Conservation (phyloP, 2,797 vertebrate genomes). For the Chaunax sp. region DNA sequence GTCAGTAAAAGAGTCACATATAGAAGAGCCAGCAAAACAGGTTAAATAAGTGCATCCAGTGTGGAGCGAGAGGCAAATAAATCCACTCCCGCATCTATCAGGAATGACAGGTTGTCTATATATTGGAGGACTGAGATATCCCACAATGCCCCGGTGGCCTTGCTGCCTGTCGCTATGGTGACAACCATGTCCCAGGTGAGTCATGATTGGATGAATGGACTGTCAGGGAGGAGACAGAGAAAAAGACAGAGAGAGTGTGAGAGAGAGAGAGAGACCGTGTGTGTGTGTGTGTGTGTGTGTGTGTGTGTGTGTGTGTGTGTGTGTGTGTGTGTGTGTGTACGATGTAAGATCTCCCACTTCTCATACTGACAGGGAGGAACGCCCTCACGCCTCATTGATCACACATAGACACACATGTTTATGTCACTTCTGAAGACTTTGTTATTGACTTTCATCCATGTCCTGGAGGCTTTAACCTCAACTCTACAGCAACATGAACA, state of each 20-base stretch:
- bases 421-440: constrained; percentile 4
- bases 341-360: no score
- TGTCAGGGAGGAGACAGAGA: constrained; percentile 44
- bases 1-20: not conserved
- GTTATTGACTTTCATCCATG: not conserved
- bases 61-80: constrained; percentile 37
- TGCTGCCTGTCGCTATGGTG: constrained; percentile 66
- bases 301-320: no score
- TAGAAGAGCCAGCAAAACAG: not conserved
- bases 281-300: no score
- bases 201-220: constrained; percentile 62
- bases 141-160: constrained; percentile 65
- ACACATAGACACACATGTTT: not conserved
- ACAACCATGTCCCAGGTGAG: constrained; percentile 62
- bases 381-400: not conserved
- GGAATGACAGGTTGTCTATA: constrained; percentile 75
- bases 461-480: no score
- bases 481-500: no score
- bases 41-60: constrained; percentile 12
- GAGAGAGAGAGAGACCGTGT: not conserved
- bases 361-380: constrained; percentile 27
- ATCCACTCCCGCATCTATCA: constrained; percentile 59
- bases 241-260: no score
- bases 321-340: no score
- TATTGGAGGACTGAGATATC: constrained; percentile 60